These are phyloP conservation scores for Peromyscus melanophrys DNA, from an alignment of 2,797 vertebrate genomes.

Conservation along the genomic window DNA sequence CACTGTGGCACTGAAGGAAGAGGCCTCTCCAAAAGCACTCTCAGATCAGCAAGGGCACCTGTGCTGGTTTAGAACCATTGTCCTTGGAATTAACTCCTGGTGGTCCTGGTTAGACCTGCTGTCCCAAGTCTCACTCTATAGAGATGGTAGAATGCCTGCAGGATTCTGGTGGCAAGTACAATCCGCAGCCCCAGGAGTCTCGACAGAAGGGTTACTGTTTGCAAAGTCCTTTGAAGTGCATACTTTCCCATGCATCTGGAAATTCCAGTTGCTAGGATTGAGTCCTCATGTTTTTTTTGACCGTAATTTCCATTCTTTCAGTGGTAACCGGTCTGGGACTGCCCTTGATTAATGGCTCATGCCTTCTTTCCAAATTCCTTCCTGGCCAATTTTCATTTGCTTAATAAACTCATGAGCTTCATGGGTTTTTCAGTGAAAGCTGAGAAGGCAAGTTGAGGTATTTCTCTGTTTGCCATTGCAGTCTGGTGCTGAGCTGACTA, in stretches of 20 bases:
- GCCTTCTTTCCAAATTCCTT: constrained; percentile 63
- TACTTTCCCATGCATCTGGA: constrained; percentile 76
- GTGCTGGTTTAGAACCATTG: constrained; percentile 56
- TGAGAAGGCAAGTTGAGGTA: constrained; percentile 26
- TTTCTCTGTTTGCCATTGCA: not conserved
- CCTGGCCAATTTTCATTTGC: constrained; percentile 67
- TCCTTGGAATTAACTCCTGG: constrained; percentile 60
- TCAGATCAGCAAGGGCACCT: not conserved
- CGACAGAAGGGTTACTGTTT: constrained; percentile 67
- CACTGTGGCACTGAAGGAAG: constrained; percentile 55
- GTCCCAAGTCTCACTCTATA: not conserved
- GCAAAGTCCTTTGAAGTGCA: constrained; percentile 68
- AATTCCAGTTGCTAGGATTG: constrained; percentile 72
- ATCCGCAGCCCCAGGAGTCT: constrained; percentile 10
- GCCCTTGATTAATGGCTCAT: constrained; percentile 72
- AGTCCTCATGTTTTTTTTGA: constrained; percentile 61
- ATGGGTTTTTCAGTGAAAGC: constrained; percentile 54
- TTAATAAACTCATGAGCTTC: constrained; percentile 58
- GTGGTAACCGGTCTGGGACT: constrained; percentile 60
- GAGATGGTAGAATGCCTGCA: constrained; percentile 32
- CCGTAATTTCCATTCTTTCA: constrained; percentile 77
- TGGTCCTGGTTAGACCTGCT: not conserved
- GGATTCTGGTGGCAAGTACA: not conserved
- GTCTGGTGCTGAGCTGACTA: not conserved
- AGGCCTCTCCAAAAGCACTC: constrained; percentile 55